A percentile compares a stretch with the other conserved stretches of the same genome.
Evolutionary conservation across 2,888 invertebrate genomes (phyloP).

Genomic region (Chironomus riparius): DNA sequence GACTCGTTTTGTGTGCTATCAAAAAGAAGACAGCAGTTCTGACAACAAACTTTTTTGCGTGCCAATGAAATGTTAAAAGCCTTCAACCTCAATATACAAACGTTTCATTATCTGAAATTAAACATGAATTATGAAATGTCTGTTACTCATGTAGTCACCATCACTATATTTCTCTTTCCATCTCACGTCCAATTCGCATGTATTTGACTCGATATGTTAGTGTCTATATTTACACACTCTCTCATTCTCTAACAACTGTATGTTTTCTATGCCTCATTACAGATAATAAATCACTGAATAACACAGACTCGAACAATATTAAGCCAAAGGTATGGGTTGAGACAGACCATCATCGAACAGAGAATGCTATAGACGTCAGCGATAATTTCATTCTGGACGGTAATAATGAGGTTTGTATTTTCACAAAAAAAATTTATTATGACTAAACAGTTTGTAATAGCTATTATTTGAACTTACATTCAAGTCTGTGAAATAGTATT

Average conservation of each 20-base stretch:
- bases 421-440: too few relatives aligned
- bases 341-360: slow-evolving; percentile 13
- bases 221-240: too few relatives aligned
- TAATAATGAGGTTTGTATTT: slow-evolving; percentile 16
- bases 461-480: too few relatives aligned
- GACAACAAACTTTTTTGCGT: background rate
- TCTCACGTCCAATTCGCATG: background rate
- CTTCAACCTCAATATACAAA: background rate
- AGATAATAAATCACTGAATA: slow-evolving; percentile 20
- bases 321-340: slow-evolving; percentile 23
- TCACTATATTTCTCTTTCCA: background rate
- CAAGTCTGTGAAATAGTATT: too few relatives aligned
- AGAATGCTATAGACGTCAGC: background rate
- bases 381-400: slow-evolving; percentile 2
- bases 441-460: too few relatives aligned
- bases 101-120: slow-evolving; percentile 6
- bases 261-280: slow-evolving; percentile 4
- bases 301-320: background rate
- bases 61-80: background rate
- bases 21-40: background rate
- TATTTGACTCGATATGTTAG: background rate
- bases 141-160: background rate
- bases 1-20: background rate
- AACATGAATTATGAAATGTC: slow-evolving; percentile 8
- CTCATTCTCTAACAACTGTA: background rate